These are phyloP conservation scores for Probosciger aterrimus DNA, from an alignment of 2,113 vertebrate species.

Conservation along the genomic window DNA sequence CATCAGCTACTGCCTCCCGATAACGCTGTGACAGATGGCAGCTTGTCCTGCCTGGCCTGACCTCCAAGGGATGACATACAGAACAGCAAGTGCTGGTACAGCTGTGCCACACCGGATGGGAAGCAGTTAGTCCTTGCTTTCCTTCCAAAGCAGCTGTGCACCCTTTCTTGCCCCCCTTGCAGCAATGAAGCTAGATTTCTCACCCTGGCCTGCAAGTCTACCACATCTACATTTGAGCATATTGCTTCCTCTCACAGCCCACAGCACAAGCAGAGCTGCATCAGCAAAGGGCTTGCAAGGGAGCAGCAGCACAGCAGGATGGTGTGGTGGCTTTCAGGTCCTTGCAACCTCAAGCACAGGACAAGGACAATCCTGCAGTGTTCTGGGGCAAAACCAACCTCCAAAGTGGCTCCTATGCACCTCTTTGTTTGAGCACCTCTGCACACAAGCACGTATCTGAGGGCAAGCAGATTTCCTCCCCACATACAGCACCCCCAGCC, in stretches of 20 bases:
- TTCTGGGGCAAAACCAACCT: not conserved
- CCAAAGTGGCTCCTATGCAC: not conserved
- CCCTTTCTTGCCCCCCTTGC: accelerated
- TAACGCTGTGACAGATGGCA: too few species aligned
- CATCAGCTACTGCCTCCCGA: too few species aligned
- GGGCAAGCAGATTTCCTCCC: not conserved
- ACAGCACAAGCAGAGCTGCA: not conserved
- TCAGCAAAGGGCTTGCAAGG: not conserved
- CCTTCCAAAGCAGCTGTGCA: not conserved
- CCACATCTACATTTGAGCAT: accelerated
- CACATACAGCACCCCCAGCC: not conserved
- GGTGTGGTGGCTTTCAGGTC: not conserved
- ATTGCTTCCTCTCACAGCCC: not conserved
- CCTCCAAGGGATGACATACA: not conserved
- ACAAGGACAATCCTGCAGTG: not conserved
- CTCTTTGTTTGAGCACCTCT: not conserved
- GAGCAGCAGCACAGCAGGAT: not conserved
- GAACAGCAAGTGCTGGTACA: not conserved
- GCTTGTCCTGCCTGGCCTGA: too few species aligned
- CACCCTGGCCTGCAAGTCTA: not conserved
- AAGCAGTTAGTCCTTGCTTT: not conserved
- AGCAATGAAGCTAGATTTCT: not conserved
- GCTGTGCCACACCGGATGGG: not conserved
- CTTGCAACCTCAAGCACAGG: not conserved
- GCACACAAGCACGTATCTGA: not conserved